Evolutionary conservation across 2,113 vertebrate species (phyloP).

Genomic region (Periophthalmus modestus): DNA sequence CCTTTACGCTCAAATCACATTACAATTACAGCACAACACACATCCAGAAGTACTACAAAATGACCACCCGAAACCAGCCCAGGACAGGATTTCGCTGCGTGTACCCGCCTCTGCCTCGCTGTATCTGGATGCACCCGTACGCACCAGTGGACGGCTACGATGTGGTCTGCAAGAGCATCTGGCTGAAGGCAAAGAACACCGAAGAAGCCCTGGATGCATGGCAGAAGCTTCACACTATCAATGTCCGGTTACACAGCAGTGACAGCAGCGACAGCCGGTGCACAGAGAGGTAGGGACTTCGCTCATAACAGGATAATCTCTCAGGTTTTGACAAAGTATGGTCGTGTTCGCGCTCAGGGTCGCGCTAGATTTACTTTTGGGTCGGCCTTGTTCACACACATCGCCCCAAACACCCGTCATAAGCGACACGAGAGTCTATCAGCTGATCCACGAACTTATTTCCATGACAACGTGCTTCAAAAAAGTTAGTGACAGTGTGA

Average conservation of each 20-base stretch:
- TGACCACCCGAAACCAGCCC: background rate
- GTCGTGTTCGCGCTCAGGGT: too few relatives aligned
- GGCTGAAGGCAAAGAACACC: constrained; percentile 66
- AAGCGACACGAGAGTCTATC: too few relatives aligned
- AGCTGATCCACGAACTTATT: too few relatives aligned
- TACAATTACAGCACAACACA: background rate
- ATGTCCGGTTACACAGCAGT: background rate
- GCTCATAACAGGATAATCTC: background rate
- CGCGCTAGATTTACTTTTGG: too few relatives aligned
- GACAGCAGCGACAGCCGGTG: background rate
- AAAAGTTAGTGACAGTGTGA: too few relatives aligned
- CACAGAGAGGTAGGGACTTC: constrained; percentile 18
- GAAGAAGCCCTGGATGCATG: background rate
- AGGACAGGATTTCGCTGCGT: constrained; percentile 27
- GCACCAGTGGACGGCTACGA: constrained; percentile 79
- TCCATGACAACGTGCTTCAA: too few relatives aligned
- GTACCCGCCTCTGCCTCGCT: constrained; percentile 79
- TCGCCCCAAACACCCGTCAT: too few relatives aligned
- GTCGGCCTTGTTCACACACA: too few relatives aligned
- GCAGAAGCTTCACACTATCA: background rate
- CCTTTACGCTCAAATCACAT: background rate
- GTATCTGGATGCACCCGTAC: constrained; percentile 80
- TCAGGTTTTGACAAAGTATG: too few relatives aligned
- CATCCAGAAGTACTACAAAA: background rate
- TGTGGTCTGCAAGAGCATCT: constrained; percentile 78